Percentiles rank a stretch among this genome's conserved stretches.
Conservation (phyloP, 2,888 invertebrate genomes). For the Idaea aversata region DNA sequence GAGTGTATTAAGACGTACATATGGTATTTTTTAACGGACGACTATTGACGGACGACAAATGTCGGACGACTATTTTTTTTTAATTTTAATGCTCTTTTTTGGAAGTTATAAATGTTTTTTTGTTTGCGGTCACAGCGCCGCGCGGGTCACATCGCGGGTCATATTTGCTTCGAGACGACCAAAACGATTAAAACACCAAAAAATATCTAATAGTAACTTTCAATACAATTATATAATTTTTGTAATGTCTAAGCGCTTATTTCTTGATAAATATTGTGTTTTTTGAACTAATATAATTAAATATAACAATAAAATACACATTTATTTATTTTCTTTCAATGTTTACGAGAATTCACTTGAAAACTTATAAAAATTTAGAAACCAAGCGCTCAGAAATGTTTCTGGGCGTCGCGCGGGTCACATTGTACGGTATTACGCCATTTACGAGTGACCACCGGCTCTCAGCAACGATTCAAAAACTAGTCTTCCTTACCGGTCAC, state of each 20-base stretch:
- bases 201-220: slow-evolving; percentile 30
- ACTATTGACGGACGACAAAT: too few relatives aligned
- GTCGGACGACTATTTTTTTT: too few relatives aligned
- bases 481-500: slow-evolving; percentile 13
- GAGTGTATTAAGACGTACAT: too few relatives aligned
- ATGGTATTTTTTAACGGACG: too few relatives aligned
- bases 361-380: slow-evolving; percentile 10
- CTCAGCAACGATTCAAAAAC: slow-evolving; percentile 12
- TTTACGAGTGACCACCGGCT: slow-evolving; percentile 12
- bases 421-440: slow-evolving; percentile 9
- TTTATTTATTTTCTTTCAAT: slow-evolving; percentile 5
- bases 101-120: too few relatives aligned
- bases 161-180: slow-evolving; percentile 21
- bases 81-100: too few relatives aligned
- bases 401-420: slow-evolving; percentile 17
- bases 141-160: too few relatives aligned
- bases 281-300: neutral
- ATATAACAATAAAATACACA: slow-evolving; percentile 1
- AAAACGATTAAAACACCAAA: slow-evolving; percentile 33
- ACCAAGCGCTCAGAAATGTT: slow-evolving; percentile 11
- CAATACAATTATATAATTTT: slow-evolving; percentile 2
- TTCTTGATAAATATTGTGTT: too few relatives aligned
- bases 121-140: too few relatives aligned
- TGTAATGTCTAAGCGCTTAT: slow-evolving; percentile 2
- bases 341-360: slow-evolving; percentile 1